These are phyloP conservation scores for Diplodus puntazzo DNA, from an alignment of 2,797 vertebrate genomes.

Conservation along the genomic window DNA sequence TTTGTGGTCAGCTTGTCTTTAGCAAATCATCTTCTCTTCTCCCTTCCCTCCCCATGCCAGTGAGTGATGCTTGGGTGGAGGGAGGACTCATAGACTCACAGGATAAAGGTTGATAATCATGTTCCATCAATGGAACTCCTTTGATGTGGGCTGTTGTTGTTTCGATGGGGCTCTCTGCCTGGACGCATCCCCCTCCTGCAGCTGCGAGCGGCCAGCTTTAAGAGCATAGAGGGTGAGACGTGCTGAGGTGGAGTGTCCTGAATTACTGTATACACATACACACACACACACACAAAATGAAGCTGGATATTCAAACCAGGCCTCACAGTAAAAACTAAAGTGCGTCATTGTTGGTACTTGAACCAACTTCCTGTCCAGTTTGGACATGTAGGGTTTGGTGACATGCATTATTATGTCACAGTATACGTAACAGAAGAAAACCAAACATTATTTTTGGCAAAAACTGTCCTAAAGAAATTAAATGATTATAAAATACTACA, in stretches of 20 bases:
- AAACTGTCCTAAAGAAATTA: not conserved
- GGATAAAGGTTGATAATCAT: slow-evolving; percentile 73
- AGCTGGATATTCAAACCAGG: not conserved
- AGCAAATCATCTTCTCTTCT: slow-evolving; percentile 44
- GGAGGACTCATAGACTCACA: slow-evolving; percentile 63
- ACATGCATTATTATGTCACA: not conserved
- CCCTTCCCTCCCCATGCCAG: slow-evolving; percentile 45
- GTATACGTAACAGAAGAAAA: too few species aligned
- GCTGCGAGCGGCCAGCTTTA: slow-evolving; percentile 62
- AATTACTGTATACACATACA: slow-evolving; percentile 9
- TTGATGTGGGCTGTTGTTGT: slow-evolving; percentile 82
- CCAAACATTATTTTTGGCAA: not conserved
- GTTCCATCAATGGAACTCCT: slow-evolving; percentile 69
- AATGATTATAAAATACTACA: not conserved
- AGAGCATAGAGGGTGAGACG: slow-evolving; percentile 32
- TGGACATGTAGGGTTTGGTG: not conserved
- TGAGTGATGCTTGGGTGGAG: slow-evolving; percentile 64
- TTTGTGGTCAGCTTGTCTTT: slow-evolving; percentile 59
- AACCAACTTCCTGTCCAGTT: not conserved
- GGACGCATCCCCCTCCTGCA: slow-evolving; percentile 74
- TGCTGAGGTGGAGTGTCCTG: slow-evolving; percentile 33
- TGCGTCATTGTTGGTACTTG: not conserved
- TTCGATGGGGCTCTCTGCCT: slow-evolving; percentile 62
- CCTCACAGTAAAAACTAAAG: not conserved
- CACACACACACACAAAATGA: not conserved